Evolutionary conservation across 2,888 invertebrate genomes (phyloP), one percentile per base, ranked within the genome.

Genomic region (Nebria brevicollis): DNA sequence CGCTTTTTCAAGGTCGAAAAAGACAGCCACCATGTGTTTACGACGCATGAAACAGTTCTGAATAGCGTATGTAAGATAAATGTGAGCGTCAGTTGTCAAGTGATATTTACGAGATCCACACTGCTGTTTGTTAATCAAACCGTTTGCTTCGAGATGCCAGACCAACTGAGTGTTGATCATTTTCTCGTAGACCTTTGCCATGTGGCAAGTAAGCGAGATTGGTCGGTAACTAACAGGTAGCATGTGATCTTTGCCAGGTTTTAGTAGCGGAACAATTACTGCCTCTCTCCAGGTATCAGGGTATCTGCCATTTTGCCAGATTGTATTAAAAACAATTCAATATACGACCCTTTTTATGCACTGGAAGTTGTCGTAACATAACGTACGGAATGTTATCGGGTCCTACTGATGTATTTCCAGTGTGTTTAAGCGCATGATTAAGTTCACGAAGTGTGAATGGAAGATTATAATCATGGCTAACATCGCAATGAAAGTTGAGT

Each of bases 1-100:
- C 8, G 77, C 77, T 70, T 77, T 77, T 15, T 77, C 20, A 13
- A 77, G 25, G 68, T 77, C 77, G 5, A 77, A 77, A 65, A 66
- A 68, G 1, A 77, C 70, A 42, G 68, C 77, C 11, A 77, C 43
- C 10, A 77, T 15, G 15, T 77, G 77, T 6, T 77, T 43, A 11
- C 65, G 6, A 8, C 42, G 20, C 15, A 77, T 42, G 42, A 77
- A 68, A 20, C 64, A 34, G 43, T 34, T 70, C 6, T 70, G 68
- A 20, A 77, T 68, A 20, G 43, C 77, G 7, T 41, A 70, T 8
- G n/a, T 68, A 0, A 77, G n/a, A 20, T 54, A 75, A 15, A 75
- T 8, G 0, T 76, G 43, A 13, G 68, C 72, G 1, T 81, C 66
- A 1, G 66, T 8, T 10, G 72, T 72, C 0, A 74, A 81, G 42